phyloP scores from a whole-genome alignment of 2,888 invertebrate genomes.

The Drosophila melanocephala region DNA sequence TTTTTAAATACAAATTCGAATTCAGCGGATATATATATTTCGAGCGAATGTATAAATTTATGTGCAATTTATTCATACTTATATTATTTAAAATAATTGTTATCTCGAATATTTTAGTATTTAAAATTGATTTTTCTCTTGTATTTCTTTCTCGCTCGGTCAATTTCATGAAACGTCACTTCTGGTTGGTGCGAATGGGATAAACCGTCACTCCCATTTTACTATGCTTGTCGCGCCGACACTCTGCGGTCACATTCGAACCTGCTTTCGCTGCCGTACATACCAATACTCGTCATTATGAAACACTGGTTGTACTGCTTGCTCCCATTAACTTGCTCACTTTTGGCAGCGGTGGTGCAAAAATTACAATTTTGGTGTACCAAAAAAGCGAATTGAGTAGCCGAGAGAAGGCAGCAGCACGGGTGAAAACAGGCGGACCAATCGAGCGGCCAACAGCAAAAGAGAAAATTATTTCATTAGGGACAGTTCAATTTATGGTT shows the following conservation, averaged over 20 bases:
- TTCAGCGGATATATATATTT: constrained; percentile 11
- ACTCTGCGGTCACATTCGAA: constrained; percentile 45
- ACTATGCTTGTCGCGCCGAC: constrained; percentile 55
- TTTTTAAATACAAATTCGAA: neutral
- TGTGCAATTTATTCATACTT: constrained; percentile 6
- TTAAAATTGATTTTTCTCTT: constrained; percentile 73
- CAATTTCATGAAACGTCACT: constrained; percentile 38
- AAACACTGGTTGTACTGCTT: constrained; percentile 64
- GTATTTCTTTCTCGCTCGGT: constrained; percentile 60
- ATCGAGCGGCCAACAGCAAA: constrained; percentile 31
- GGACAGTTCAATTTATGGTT: constrained; percentile 17
- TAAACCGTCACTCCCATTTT: constrained; percentile 51
- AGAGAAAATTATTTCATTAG: constrained; percentile 30
- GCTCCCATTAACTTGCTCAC: constrained; percentile 73
- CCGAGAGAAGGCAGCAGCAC: constrained; percentile 61
- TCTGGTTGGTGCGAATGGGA: constrained; percentile 67
- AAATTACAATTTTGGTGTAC: constrained; percentile 85
- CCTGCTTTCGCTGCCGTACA: constrained; percentile 54
- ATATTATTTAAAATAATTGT: constrained; percentile 31
- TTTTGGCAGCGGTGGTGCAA: constrained; percentile 82
- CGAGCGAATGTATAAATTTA: neutral
- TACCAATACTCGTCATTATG: constrained; percentile 38
- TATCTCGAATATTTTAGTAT: constrained; percentile 47
- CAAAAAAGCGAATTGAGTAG: constrained; percentile 77
- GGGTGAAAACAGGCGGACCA: constrained; percentile 60